Percentiles rank a stretch among this genome's conserved stretches.
Evolutionary conservation across 2,113 vertebrate genomes (phyloP).

Genomic region (Phainopepla nitens): DNA sequence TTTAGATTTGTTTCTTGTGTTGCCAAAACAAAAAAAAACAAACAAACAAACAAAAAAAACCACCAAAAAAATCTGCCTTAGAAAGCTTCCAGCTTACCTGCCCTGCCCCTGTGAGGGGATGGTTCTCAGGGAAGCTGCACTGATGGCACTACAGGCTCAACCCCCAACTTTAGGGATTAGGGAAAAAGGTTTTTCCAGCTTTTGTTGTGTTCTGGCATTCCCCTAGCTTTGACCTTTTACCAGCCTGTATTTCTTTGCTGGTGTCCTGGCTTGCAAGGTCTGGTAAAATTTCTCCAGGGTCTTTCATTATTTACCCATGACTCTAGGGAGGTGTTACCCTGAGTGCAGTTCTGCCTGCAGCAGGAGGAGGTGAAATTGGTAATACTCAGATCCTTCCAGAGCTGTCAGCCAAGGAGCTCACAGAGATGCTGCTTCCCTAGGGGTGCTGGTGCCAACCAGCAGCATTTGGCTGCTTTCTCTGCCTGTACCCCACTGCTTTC

Average conservation of each 20-base stretch:
- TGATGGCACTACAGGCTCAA: neutral
- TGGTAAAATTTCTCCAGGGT: neutral
- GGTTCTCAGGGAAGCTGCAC: neutral
- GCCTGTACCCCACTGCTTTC: neutral
- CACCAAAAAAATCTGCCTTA: neutral
- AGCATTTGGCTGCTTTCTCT: neutral
- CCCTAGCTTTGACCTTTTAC: neutral
- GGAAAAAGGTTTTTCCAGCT: neutral
- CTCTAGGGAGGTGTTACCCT: neutral
- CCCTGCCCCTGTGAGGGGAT: neutral
- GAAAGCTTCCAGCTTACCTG: neutral
- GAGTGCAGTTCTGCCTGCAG: neutral
- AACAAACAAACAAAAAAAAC: no score
- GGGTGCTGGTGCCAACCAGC: neutral
- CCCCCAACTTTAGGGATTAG: neutral
- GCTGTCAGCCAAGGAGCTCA: neutral
- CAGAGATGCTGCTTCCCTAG: neutral
- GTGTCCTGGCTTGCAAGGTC: neutral
- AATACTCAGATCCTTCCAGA: neutral
- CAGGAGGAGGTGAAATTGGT: neutral
- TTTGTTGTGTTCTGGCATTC: neutral
- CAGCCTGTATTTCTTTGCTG: neutral
- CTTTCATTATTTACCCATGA: fast-evolving
- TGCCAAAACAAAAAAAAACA: neutral
- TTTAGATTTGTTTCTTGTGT: neutral